Percentiles rank a stretch among this genome's conserved stretches.
phyloP scores from a whole-genome alignment of 2,888 invertebrate genomes.

The Cheilosia vulpina region DNA sequence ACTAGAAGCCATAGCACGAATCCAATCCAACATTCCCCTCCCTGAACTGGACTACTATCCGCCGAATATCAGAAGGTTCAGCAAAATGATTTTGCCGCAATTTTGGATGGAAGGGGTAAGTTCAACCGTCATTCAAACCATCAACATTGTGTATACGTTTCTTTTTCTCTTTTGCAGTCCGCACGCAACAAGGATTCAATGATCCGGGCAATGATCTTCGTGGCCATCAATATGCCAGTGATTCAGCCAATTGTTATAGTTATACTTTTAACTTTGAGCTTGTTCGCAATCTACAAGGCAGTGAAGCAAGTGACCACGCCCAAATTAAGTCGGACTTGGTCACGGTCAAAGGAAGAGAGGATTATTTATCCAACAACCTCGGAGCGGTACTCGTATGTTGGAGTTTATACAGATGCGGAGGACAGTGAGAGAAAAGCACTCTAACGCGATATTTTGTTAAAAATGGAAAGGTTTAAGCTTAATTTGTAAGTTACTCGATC shows the following conservation, averaged over 20 bases:
- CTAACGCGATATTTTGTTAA: not conserved
- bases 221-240: slow-evolving; percentile 54
- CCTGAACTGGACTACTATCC: slow-evolving; percentile 77
- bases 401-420: slow-evolving; percentile 25
- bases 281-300: slow-evolving; percentile 45
- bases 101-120: slow-evolving; percentile 89
- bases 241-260: slow-evolving; percentile 57
- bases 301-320: slow-evolving; percentile 19
- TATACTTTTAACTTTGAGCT: slow-evolving; percentile 43
- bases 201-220: slow-evolving; percentile 35
- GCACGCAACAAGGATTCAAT: slow-evolving; percentile 41
- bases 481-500: slow-evolving; percentile 8
- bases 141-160: not conserved
- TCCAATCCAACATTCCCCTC: slow-evolving; percentile 60
- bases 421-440: slow-evolving; percentile 39
- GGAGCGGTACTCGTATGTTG: slow-evolving; percentile 36
- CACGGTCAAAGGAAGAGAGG: slow-evolving; percentile 15
- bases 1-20: slow-evolving; percentile 77
- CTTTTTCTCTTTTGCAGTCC: slow-evolving; percentile 1
- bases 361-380: slow-evolving; percentile 15
- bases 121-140: not conserved
- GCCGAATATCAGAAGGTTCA: slow-evolving; percentile 82
- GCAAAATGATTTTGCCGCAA: slow-evolving; percentile 86
- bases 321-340: slow-evolving; percentile 21
- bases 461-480: not conserved